Percentiles rank a stretch among this genome's conserved stretches.
Conservation (phyloP, 2,113 vertebrate species). For the Elanoides forficatus region DNA sequence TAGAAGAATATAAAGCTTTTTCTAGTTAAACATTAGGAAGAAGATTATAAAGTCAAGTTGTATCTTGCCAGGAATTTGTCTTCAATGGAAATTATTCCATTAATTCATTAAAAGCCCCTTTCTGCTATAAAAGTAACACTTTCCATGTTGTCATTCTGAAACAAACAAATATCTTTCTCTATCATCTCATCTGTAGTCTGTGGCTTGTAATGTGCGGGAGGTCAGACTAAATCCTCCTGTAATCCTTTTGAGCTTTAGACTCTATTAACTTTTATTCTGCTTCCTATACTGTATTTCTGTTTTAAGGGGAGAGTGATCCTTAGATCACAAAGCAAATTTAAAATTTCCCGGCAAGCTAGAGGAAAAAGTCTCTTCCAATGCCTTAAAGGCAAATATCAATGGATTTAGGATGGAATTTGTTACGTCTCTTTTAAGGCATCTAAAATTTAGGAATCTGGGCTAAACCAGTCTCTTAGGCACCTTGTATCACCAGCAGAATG, state of each 20-base stretch:
- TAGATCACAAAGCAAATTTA: background rate
- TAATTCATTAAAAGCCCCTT: background rate
- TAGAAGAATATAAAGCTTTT: background rate
- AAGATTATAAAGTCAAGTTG: background rate
- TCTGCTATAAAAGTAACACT: background rate
- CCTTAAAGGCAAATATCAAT: background rate
- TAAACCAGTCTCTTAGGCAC: background rate
- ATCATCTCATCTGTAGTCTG: background rate
- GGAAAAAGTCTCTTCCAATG: background rate
- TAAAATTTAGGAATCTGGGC: slow-evolving; percentile 16
- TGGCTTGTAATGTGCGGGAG: background rate
- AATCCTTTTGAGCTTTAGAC: background rate
- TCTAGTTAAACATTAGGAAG: background rate
- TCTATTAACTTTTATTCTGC: background rate
- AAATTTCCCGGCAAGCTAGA: background rate
- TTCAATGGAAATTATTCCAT: background rate
- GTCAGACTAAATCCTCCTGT: background rate
- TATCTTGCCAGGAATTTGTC: background rate
- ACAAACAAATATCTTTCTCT: background rate
- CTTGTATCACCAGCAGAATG: background rate
- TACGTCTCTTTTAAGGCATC: background rate
- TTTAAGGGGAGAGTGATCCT: background rate
- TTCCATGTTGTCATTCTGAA: background rate
- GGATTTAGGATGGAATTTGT: background rate
- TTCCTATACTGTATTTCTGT: background rate